phyloP scores from a whole-genome alignment of 37 sponge, comb jelly and placozoan species.

The Cliona cf. orientalis region DNA sequence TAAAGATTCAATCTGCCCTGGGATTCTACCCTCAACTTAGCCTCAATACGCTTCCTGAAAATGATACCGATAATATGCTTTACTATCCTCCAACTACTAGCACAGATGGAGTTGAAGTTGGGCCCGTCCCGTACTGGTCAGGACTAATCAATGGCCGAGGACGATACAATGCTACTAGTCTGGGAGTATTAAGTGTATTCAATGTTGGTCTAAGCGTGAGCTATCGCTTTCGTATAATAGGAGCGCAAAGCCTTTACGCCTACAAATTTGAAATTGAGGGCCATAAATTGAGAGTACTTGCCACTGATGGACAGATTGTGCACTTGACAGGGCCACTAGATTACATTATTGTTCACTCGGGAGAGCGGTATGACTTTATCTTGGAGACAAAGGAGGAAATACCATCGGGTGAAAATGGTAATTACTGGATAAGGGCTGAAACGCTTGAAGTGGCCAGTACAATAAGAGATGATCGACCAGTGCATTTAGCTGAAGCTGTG shows the following conservation, averaged over 20 bases:
- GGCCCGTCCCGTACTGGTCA: conserved; percentile 67
- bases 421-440: conserved; percentile 66
- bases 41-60: background rate
- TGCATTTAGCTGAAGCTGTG: conserved; percentile 44
- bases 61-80: background rate
- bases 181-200: conserved; percentile 43
- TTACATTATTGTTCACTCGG: conserved; percentile 74
- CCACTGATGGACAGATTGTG: conserved; percentile 87
- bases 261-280: conserved; percentile 74
- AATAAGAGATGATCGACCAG: background rate
- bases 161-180: conserved; percentile 22
- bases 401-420: background rate
- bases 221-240: conserved; percentile 83
- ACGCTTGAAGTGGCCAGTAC: conserved; percentile 75
- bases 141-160: conserved; percentile 80
- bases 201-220: conserved; percentile 32
- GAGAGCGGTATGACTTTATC: conserved; percentile 86
- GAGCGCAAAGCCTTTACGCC: conserved; percentile 67
- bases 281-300: conserved; percentile 74
- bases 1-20: conserved; percentile 14
- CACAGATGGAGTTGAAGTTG: conserved; percentile 50
- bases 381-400: conserved; percentile 39
- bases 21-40: conserved; percentile 10
- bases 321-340: conserved; percentile 55
- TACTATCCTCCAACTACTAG: background rate